Evolutionary conservation across 2,888 invertebrate genomes (phyloP).

Genomic region (Polietes domitor): DNA sequence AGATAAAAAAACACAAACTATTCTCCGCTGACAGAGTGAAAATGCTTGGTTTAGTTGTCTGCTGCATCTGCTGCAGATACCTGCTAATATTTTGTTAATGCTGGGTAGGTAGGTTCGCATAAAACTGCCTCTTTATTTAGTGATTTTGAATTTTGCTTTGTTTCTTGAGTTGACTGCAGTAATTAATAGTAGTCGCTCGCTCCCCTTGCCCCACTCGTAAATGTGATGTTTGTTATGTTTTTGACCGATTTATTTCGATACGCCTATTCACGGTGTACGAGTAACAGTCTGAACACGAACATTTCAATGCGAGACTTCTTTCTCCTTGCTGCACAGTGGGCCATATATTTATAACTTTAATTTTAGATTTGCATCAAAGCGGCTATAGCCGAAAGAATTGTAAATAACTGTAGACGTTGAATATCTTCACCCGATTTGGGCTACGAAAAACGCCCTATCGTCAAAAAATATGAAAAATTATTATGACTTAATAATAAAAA

Average conservation of each 20-base stretch:
- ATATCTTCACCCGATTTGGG: too few species aligned
- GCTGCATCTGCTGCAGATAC: not conserved
- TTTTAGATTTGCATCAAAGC: too few species aligned
- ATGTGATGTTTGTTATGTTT: conserved; percentile 53
- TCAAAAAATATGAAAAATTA: too few species aligned
- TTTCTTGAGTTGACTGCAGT: conserved; percentile 8
- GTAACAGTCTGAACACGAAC: conserved; percentile 68
- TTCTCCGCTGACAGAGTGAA: not conserved
- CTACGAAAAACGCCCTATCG: too few species aligned
- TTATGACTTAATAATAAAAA: too few species aligned
- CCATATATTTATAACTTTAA: too few species aligned
- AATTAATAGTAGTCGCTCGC: not conserved
- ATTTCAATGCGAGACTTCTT: conserved; percentile 4
- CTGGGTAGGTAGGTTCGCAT: conserved; percentile 13
- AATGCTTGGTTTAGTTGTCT: not conserved
- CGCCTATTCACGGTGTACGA: conserved; percentile 64
- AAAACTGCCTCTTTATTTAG: not conserved
- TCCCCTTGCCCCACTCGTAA: not conserved
- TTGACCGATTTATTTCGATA: conserved; percentile 69
- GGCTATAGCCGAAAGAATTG: too few species aligned
- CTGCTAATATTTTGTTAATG: not conserved
- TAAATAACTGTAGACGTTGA: too few species aligned
- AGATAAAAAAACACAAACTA: not conserved
- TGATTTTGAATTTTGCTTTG: conserved; percentile 24
- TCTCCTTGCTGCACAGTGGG: conserved; percentile 32